A percentile compares a stretch with the other conserved stretches of the same genome.
Evolutionary conservation across 64 coral and sea anemone genomes (phyloP).

Genomic region (Pocillopora damicornis): DNA sequence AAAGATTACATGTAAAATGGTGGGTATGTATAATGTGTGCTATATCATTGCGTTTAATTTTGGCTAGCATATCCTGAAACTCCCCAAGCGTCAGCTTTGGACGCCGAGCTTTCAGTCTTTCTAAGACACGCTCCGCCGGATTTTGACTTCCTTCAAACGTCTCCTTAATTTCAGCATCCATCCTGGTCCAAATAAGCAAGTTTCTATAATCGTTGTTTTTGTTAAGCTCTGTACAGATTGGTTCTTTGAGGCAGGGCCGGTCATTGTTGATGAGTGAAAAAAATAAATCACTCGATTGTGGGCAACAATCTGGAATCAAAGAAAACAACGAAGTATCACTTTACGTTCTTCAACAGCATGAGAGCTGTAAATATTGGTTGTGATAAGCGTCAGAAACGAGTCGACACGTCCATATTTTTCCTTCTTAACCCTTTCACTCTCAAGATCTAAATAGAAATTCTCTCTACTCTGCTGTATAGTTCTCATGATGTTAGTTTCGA

Average conservation of each 20-base stretch:
- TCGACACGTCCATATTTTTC: not conserved
- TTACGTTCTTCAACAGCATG: no score
- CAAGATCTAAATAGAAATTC: no score
- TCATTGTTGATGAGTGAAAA: constrained; percentile 29
- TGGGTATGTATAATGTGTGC: constrained; percentile 1
- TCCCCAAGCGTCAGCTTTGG: not conserved
- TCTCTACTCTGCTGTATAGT: no score
- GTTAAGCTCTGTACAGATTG: constrained; percentile 22
- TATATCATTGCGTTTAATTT: not conserved
- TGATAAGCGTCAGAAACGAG: not conserved
- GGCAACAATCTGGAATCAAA: constrained; percentile 1
- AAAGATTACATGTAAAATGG: constrained; percentile 7
- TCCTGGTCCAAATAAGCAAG: not conserved
- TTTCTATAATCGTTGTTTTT: not conserved
- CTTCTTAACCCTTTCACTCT: no score
- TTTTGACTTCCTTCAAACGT: not conserved
- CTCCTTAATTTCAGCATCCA: not conserved
- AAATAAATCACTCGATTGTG: not conserved
- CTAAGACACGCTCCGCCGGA: constrained; percentile 16
- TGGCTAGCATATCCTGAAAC: not conserved
- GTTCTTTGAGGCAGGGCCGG: not conserved
- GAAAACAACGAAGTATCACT: not conserved
- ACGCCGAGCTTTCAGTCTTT: not conserved
- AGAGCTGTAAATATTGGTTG: no score
- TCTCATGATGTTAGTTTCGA: no score